Evolutionary conservation across 1,140 invertebrate species (phyloP).

Genomic region (Cephus cinctus): DNA sequence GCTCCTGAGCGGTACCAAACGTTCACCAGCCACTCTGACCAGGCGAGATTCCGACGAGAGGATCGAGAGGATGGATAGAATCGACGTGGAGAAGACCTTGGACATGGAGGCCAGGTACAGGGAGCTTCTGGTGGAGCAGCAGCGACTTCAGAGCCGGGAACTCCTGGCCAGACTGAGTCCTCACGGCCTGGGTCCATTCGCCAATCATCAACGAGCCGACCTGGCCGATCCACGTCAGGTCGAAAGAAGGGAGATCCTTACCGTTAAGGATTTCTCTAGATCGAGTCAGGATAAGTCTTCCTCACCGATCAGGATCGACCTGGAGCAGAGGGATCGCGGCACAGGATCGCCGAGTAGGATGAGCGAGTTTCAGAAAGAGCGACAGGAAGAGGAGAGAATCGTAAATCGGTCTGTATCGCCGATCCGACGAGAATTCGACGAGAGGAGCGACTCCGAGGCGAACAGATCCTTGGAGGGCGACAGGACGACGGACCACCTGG

Average conservation of each 20-base stretch:
- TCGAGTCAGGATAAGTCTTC: constrained; percentile 41
- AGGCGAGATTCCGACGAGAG: constrained; percentile 26
- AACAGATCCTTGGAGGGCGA: constrained; percentile 45
- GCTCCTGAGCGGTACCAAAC: constrained; percentile 49
- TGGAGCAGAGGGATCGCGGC: constrained; percentile 23
- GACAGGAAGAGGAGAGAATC: constrained; percentile 33
- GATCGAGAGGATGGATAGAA: no score
- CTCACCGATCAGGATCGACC: constrained; percentile 42
- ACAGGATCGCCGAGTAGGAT: constrained; percentile 15
- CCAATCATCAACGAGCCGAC: constrained; percentile 12
- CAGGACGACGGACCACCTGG: constrained; percentile 39
- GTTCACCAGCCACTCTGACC: constrained; percentile 27
- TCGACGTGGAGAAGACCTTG: constrained; percentile 32
- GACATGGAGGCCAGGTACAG: constrained; percentile 44
- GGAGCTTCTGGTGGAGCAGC: constrained; percentile 45
- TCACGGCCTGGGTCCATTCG: constrained; percentile 23
- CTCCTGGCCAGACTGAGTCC: constrained; percentile 45
- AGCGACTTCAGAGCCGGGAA: constrained; percentile 46
- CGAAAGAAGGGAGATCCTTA: constrained; percentile 38
- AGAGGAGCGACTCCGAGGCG: constrained; percentile 48
- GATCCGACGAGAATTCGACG: constrained; percentile 46
- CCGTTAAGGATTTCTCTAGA: constrained; percentile 47
- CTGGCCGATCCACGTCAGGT: constrained; percentile 12
- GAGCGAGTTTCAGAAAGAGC: constrained; percentile 25
- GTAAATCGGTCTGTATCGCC: constrained; percentile 39